Conservation (phyloP, 2,797 vertebrate genomes). For the Gouania willdenowi region DNA sequence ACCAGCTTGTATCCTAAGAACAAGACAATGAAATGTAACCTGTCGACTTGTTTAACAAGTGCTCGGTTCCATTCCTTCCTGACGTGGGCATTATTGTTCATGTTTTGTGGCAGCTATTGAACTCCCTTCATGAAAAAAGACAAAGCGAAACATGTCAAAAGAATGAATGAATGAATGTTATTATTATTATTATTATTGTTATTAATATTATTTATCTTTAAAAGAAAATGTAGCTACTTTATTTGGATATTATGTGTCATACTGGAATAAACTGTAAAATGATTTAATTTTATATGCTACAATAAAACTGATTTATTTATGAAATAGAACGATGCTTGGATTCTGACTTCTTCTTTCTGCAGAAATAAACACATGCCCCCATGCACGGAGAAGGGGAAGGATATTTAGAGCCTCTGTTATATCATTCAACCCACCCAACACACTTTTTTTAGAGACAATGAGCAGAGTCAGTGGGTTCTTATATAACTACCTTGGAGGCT, state of each 20-base stretch:
- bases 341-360: slow-evolving; percentile 17
- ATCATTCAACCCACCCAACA: slow-evolving; percentile 40
- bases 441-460: slow-evolving; percentile 44
- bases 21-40: slow-evolving; percentile 54
- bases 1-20: slow-evolving; percentile 65
- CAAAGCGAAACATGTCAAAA: slow-evolving; percentile 90
- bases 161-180: slow-evolving; percentile 90
- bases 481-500: slow-evolving; percentile 57
- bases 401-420: slow-evolving; percentile 35
- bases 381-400: not conserved
- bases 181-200: slow-evolving; percentile 84
- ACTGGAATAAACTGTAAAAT: slow-evolving; percentile 99
- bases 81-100: slow-evolving; percentile 85
- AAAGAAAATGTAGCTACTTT: slow-evolving; percentile 88
- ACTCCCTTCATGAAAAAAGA: slow-evolving; percentile 68
- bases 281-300: slow-evolving; percentile 99
- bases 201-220: no score
- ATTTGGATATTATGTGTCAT: slow-evolving; percentile 89
- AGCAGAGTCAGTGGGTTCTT: slow-evolving; percentile 49
- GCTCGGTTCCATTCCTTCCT: slow-evolving; percentile 82
- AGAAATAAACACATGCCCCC: not conserved
- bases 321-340: slow-evolving; percentile 69
- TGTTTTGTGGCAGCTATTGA: slow-evolving; percentile 92
- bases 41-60: slow-evolving; percentile 65
- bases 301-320: slow-evolving; percentile 99